phyloP scores from a whole-genome alignment of 1,140 invertebrate genomes.

The Drosophila ogumai region DNA sequence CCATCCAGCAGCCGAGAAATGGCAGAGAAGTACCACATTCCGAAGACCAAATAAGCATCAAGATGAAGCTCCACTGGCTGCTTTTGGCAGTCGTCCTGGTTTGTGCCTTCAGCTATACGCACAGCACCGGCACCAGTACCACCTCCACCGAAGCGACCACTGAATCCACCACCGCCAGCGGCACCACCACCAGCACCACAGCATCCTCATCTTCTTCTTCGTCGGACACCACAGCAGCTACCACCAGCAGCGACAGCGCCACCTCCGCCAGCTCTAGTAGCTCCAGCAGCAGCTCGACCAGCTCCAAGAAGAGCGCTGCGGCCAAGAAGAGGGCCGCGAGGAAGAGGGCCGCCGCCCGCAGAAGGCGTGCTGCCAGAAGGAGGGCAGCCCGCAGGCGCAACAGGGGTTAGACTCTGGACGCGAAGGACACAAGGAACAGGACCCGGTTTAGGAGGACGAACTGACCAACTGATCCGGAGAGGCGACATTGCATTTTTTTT shows the following conservation, averaged over 20 bases:
- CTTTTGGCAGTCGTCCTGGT: conserved; percentile 28
- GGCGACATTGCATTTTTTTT: conserved; percentile 3
- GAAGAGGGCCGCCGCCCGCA: conserved; percentile 5
- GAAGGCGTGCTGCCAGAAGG: conserved; percentile 16
- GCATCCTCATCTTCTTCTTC: not conserved
- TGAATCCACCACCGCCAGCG: not conserved
- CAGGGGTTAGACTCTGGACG: conserved; percentile 16
- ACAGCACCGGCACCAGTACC: not conserved
- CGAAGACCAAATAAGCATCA: not conserved
- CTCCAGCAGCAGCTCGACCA: conserved; percentile 5
- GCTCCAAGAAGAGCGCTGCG: conserved; percentile 6
- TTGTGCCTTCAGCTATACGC: conserved; percentile 2
- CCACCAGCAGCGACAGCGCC: conserved; percentile 11
- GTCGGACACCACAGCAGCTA: not conserved
- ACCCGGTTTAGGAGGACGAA: not conserved
- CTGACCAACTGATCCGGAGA: not conserved
- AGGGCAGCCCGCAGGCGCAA: conserved; percentile 5
- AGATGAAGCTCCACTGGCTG: conserved; percentile 41
- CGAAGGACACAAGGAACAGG: not conserved
- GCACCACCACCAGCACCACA: not conserved
- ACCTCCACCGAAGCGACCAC: not conserved
- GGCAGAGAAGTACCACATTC: conserved; percentile 18
- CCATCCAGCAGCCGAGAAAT: not conserved
- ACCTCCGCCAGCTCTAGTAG: conserved; percentile 9
- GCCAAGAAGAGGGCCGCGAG: not conserved